Base-by-base conservation (phyloP, 2,113 vertebrate species). In the Origma solitaria region DNA sequence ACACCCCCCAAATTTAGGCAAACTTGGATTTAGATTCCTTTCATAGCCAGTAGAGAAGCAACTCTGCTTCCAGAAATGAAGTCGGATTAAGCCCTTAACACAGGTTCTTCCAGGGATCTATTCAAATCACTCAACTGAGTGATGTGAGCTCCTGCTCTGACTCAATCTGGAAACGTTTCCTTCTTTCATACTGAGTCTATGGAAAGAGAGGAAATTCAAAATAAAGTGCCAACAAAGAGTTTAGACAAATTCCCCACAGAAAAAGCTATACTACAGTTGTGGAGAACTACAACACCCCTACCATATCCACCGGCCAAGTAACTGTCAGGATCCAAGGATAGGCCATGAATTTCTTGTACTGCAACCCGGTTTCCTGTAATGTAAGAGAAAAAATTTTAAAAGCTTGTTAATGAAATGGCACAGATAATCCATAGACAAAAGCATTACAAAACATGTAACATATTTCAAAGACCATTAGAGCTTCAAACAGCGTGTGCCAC, bases 311-410 rank as follows among this genome's bases (percentile, higher is more conserved):
- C 0, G 99, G 99, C 99, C 99, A 99, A 2, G 98, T 99, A 95
- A 99, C 98, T 16, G 99, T 99, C 87, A 99, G 97, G 97, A 99
- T 99, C 99, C 99, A 99, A 5, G 99, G 99, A 93, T 98, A 99
- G 28, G 98, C 99, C 95, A 99, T 93, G 83, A 99, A 99, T 95
- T 98, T 99, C 97, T 99, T 99, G 82, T 98, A 99, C 96, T 99
- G 99, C 95, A 99, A 95, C 35, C 99, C 98, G 3, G 98, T 97
- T 57, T 97, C 98, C 99, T 99, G 89, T 54, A 96, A 96, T 3
- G 28, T 21, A 94, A 4, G 7, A 95, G n/a, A 90, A 15, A 96
- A 84, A 83, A 86, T 64, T 38, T 70, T 64, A 65, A 81, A 92
- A 80, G 28, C 20, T 33, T 87, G 77, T 33, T 3, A 3, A 87